Conservation (phyloP, 2,888 invertebrate species). For the Tachina fera region DNA sequence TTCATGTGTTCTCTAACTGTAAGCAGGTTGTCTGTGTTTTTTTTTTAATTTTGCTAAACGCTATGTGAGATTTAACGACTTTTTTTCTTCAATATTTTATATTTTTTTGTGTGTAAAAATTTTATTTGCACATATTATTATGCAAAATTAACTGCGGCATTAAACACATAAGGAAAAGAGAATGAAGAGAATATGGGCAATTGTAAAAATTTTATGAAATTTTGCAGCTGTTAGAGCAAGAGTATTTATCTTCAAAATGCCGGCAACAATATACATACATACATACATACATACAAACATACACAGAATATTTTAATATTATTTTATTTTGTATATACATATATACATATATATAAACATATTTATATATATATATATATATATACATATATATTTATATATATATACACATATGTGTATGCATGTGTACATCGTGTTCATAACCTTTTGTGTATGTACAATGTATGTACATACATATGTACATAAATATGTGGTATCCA, state of each 20-base stretch:
- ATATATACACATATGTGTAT: no score
- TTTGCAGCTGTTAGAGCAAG: neutral
- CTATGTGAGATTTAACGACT: no score
- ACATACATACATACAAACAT: neutral
- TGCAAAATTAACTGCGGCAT: neutral
- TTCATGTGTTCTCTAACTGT: no score
- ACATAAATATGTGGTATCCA: no score
- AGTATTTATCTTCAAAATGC: conserved; percentile 20
- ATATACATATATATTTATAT: neutral
- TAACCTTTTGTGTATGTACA: no score
- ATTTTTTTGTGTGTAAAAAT: neutral
- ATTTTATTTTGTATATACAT: neutral
- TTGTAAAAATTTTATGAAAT: neutral
- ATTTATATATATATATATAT: neutral
- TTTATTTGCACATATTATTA: neutral
- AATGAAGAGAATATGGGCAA: neutral
- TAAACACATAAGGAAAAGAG: neutral
- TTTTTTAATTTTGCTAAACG: no score
- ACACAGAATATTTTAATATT: neutral
- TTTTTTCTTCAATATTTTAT: no score
- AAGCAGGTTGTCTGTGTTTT: no score
- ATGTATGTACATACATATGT: no score
- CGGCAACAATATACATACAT: conserved; percentile 34
- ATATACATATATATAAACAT: neutral
- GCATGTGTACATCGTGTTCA: no score